Base-by-base conservation (phyloP, 2,797 vertebrate genomes). In the Notolepis coatsorum region DNA sequence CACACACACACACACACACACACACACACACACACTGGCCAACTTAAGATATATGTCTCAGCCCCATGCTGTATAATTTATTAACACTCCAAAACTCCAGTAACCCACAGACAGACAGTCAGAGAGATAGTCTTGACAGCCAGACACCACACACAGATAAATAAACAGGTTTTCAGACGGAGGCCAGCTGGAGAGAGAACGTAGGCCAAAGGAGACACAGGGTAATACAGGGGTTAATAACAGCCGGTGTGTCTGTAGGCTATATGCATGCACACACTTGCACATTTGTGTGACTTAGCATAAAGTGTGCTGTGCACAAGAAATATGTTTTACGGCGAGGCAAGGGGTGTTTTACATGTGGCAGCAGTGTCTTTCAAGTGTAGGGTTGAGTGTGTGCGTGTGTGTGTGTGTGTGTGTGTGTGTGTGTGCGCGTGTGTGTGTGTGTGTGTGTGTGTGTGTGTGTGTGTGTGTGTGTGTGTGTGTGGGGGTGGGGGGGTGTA, bases 281-380 rank as follows among this genome's bases (percentile, higher is more conserved):
- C 43, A 46, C 21, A n/a, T n/a, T n/a, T n/a, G 2, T n/a, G 12
- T 27, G 3, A 2, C 4, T n/a, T 15, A 27, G 15, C 35, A 37
- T n/a, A n/a, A 37, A 37, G 35, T 37, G 45, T 47, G 10, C 71
- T 54, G 37, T 50, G 52, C 54, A 30, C 46, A 13, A 12, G 41
- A 65, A 75, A 69, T 65, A 65, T 58, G 28, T 67, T 79, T 77
- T 46, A 63, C 66, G 58, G 49, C 35, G 28, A 43, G 0, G 2
- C 5, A 35, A 55, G 64, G 45, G 63, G 58, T 67, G 60, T 73
- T 76, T 79, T 77, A 72, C 57, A 9, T 21, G 27, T 27, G 46
- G 33, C 65, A 66, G 48, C 61, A 65, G 74, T 58, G 56, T 51
- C 42, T 4, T 46, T 15, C 12, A 37, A 33, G 52, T 3, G 35